These are phyloP conservation scores for Urosaurus nigricauda DNA, from an alignment of 2,797 vertebrate species.

Conservation along the genomic window DNA sequence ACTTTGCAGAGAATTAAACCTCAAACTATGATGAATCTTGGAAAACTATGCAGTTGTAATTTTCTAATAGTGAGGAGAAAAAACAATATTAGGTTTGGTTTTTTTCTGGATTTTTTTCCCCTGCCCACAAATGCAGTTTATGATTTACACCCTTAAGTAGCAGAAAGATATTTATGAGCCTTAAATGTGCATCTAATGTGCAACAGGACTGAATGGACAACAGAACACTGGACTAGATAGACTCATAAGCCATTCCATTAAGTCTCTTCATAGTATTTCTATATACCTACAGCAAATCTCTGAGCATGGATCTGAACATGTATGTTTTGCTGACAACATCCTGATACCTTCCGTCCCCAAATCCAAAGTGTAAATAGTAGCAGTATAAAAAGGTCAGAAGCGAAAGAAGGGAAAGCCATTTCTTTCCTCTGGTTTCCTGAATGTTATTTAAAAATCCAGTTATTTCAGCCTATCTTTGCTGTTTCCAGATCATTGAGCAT, in stretches of 20 bases:
- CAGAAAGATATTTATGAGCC: too few species aligned
- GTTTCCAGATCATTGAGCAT: slow-evolving; percentile 57
- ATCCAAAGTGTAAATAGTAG: slow-evolving; percentile 51
- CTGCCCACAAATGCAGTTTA: too few species aligned
- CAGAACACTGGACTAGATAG: not conserved
- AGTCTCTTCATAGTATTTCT: not conserved
- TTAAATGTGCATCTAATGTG: too few species aligned
- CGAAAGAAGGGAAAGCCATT: slow-evolving; percentile 9
- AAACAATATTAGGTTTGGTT: too few species aligned
- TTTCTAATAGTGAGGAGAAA: too few species aligned
- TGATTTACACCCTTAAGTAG: too few species aligned
- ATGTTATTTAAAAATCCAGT: slow-evolving; percentile 44
- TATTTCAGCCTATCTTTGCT: slow-evolving; percentile 34
- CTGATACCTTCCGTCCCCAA: slow-evolving; percentile 22
- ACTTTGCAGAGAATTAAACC: too few species aligned
- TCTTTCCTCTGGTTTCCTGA: slow-evolving; percentile 14
- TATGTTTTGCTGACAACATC: too few species aligned
- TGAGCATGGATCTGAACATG: not conserved
- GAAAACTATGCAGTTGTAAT: too few species aligned
- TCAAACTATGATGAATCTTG: too few species aligned
- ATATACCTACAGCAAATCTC: not conserved
- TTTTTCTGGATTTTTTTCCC: too few species aligned
- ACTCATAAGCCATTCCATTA: not conserved
- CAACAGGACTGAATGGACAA: not conserved
- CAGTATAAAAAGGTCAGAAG: slow-evolving; percentile 42